These are phyloP conservation scores for Corynorhinus townsendii DNA, from an alignment of 2,113 vertebrate genomes.

Conservation along the genomic window DNA sequence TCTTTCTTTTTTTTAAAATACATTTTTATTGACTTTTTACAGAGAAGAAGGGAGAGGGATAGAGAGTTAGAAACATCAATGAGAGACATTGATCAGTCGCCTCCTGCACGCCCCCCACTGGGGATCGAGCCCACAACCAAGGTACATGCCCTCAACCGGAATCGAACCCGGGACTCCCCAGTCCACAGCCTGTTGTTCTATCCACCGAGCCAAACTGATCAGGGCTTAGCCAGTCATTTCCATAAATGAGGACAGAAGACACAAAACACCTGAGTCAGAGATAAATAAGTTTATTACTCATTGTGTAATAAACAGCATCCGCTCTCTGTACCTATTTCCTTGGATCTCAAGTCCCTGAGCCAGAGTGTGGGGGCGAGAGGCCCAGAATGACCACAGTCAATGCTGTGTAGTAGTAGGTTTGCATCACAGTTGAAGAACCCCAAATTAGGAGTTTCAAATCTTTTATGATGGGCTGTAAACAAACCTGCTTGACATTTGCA, in stretches of 20 bases:
- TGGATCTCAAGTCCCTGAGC: neutral
- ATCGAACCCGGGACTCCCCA: too few relatives aligned
- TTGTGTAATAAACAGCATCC: neutral
- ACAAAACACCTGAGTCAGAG: neutral
- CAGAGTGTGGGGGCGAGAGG: accelerated
- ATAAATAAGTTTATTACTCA: neutral
- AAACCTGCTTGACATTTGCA: neutral
- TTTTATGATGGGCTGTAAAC: neutral
- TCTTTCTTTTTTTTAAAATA: too few relatives aligned
- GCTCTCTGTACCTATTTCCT: neutral
- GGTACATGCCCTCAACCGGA: too few relatives aligned
- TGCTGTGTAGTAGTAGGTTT: neutral
- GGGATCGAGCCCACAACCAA: too few relatives aligned
- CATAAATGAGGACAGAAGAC: neutral
- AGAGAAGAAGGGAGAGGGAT: too few relatives aligned
- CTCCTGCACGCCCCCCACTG: too few relatives aligned
- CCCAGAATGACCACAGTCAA: neutral
- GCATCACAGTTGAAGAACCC: neutral
- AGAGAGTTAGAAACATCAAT: too few relatives aligned
- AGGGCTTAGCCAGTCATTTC: neutral
- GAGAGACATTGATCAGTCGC: too few relatives aligned
- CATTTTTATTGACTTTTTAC: too few relatives aligned
- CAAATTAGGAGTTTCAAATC: neutral
- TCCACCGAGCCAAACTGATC: too few relatives aligned
- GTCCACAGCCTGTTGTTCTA: too few relatives aligned